These are phyloP conservation scores for Hippotragus niger DNA, from an alignment of 2,113 vertebrate species.

Conservation along the genomic window DNA sequence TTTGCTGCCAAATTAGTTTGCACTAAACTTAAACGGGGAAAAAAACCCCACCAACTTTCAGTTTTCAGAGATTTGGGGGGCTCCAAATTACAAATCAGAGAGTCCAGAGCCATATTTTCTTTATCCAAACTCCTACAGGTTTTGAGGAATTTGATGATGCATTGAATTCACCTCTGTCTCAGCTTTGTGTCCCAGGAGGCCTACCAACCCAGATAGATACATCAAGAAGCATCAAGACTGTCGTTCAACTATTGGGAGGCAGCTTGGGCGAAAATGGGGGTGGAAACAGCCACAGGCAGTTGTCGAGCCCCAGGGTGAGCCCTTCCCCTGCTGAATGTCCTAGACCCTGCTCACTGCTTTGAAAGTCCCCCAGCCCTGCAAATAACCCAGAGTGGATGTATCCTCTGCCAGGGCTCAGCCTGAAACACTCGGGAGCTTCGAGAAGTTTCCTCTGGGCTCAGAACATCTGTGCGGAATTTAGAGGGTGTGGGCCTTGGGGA, in stretches of 20 bases:
- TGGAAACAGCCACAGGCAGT: neutral
- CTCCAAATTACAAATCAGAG: neutral
- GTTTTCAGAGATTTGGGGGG: neutral
- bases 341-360: no score
- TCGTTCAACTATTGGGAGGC: neutral
- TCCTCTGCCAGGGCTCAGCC: neutral
- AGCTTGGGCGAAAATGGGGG: neutral
- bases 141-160: neutral
- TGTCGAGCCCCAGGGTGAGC: no score
- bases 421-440: neutral
- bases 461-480: rapidly evolving
- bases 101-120: neutral
- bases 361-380: neutral
- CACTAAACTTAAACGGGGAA: neutral
- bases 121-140: neutral
- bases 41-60: neutral
- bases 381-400: no score
- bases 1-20: slow-evolving; percentile 18
- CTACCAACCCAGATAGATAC: rapidly evolving
- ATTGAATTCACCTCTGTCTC: no score
- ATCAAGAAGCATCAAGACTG: neutral
- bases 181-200: neutral
- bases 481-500: rapidly evolving
- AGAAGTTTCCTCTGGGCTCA: neutral
- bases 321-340: neutral